A percentile compares a stretch with the other conserved stretches of the same genome.
phyloP scores from a whole-genome alignment of 2,888 invertebrate genomes.

The Cataglyphis altisquamis region DNA sequence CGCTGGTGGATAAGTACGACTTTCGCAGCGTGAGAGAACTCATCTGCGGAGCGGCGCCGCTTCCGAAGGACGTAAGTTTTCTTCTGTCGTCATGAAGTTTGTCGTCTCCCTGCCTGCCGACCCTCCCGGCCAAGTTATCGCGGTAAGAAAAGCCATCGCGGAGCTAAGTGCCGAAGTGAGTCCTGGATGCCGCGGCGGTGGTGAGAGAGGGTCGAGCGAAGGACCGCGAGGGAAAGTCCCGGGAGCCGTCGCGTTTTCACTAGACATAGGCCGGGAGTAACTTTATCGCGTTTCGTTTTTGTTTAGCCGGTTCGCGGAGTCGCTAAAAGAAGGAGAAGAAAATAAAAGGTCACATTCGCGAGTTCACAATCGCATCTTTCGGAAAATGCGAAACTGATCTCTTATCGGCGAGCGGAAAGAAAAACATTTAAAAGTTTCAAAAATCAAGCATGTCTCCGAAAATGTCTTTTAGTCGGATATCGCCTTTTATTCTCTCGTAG shows the following conservation, averaged over 20 bases:
- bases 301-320: conserved; percentile 34
- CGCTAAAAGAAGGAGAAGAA: conserved; percentile 15
- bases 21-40: conserved; percentile 84
- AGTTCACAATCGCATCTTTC: conserved; percentile 40
- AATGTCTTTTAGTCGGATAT: background rate
- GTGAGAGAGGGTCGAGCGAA: conserved; percentile 43
- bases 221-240: conserved; percentile 27
- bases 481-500: background rate
- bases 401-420: background rate
- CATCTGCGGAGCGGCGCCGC: conserved; percentile 87
- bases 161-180: conserved; percentile 57
- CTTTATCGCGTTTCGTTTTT: conserved; percentile 54
- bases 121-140: conserved; percentile 49
- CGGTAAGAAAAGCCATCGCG: conserved; percentile 50
- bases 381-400: conserved; percentile 48
- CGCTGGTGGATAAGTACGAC: conserved; percentile 86
- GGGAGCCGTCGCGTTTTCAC: conserved; percentile 48
- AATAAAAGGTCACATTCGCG: conserved; percentile 40
- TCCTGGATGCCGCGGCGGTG: conserved; percentile 41
- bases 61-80: conserved; percentile 83
- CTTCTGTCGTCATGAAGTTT: conserved; percentile 32
- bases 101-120: conserved; percentile 22
- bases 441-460: conserved; percentile 13
- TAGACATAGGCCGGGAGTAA: conserved; percentile 34
- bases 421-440: conserved; percentile 30